Conservation (phyloP, 53 echinoderm and acorn worm species). For the Mesocentrotus franciscanus region DNA sequence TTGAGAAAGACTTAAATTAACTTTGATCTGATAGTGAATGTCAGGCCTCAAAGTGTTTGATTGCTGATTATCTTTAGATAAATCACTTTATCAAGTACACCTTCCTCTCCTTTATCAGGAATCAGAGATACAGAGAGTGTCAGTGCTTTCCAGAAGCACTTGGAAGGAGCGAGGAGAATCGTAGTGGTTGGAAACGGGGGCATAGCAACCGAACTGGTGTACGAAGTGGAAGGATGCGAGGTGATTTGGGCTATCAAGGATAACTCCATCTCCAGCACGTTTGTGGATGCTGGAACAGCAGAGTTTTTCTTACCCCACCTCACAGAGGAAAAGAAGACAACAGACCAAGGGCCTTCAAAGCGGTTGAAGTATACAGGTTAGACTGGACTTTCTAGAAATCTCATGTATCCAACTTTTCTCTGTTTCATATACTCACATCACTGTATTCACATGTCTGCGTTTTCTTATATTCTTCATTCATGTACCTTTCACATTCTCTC, state of each 20-base stretch:
- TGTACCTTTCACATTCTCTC: too few species aligned
- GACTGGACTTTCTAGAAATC: background rate
- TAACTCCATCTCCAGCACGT: constrained; percentile 84
- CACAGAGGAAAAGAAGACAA: constrained; percentile 68
- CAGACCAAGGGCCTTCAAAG: constrained; percentile 75
- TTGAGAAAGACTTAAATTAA: too few species aligned
- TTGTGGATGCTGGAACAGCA: constrained; percentile 89
- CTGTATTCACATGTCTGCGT: background rate
- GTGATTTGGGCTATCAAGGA: constrained; percentile 95
- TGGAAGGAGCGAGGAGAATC: constrained; percentile 82
- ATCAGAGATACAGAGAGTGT: constrained; percentile 98
- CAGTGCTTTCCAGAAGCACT: constrained; percentile 80
- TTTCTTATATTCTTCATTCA: background rate
- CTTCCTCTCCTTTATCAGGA: background rate
- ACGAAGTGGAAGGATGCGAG: constrained; percentile 92
- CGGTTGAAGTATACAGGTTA: constrained; percentile 90
- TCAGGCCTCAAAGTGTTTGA: background rate
- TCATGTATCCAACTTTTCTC: background rate
- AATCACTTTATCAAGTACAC: background rate
- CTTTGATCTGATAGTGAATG: too few species aligned
- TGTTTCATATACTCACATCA: background rate
- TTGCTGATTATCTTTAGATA: background rate
- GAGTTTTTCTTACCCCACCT: constrained; percentile 91
- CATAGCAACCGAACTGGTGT: constrained; percentile 93
- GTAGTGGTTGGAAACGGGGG: constrained; percentile 93